These are phyloP conservation scores for Tiaroga cobitis DNA, from an alignment of 2,797 vertebrate species.

Conservation along the genomic window DNA sequence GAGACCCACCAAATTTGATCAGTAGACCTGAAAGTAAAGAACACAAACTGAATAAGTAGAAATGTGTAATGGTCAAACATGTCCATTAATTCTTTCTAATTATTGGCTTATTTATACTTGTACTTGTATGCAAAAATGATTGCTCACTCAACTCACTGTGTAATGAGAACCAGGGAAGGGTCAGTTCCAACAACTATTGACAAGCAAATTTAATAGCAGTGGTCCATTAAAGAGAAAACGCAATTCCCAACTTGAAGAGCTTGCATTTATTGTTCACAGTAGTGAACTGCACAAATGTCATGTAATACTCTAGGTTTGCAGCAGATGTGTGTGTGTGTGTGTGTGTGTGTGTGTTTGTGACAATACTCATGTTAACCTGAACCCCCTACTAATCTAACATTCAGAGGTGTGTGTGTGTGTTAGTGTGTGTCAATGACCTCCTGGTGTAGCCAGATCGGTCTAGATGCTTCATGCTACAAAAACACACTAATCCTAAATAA, in stretches of 20 bases:
- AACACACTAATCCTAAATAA: slow-evolving; percentile 75
- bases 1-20: neutral
- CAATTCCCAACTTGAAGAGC: neutral
- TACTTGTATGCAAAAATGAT: neutral
- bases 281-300: neutral
- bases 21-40: neutral
- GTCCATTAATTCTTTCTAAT: neutral
- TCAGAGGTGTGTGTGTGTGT: slow-evolving; percentile 1
- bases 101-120: neutral
- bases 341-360: neutral
- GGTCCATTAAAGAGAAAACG: neutral
- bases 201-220: neutral
- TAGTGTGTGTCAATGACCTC: slow-evolving; percentile 60
- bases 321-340: slow-evolving; percentile 1
- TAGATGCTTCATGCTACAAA: slow-evolving; percentile 69
- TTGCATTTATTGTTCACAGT: neutral
- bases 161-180: neutral
- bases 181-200: neutral
- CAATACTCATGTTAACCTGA: neutral
- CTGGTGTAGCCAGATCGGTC: slow-evolving; percentile 71
- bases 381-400: slow-evolving; percentile 17
- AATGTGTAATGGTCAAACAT: neutral
- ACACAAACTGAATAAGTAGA: neutral
- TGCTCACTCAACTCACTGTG: neutral
- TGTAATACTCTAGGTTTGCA: neutral